Percentiles rank a stretch among this genome's conserved stretches.
Evolutionary conservation across 2,888 invertebrate genomes (phyloP).

Genomic region (Slavum lentiscoides): DNA sequence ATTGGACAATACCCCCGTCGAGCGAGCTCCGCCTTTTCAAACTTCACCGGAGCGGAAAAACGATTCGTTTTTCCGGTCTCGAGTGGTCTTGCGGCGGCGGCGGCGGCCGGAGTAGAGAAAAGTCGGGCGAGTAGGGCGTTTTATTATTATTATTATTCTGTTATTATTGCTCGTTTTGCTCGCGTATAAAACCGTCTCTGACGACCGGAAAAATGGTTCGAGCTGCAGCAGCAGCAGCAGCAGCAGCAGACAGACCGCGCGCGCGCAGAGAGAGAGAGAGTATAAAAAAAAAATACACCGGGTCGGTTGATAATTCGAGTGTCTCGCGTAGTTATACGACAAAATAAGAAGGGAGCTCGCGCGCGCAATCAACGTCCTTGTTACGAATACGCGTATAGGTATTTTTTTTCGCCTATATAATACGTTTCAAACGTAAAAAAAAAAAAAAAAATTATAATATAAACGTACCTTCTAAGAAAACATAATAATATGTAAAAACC

Average conservation of each 20-base stretch:
- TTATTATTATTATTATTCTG: background rate
- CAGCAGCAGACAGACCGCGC: too few relatives aligned
- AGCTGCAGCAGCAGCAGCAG: background rate
- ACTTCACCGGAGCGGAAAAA: constrained; percentile 48
- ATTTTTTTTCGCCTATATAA: constrained; percentile 37
- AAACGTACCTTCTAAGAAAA: constrained; percentile 27
- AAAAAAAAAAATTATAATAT: background rate
- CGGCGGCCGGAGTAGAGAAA: constrained; percentile 3
- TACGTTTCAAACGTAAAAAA: constrained; percentile 14
- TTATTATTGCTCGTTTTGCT: background rate
- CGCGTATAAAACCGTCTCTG: background rate
- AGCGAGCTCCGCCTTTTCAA: constrained; percentile 43
- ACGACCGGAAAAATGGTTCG: constrained; percentile 42
- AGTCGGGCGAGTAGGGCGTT: background rate
- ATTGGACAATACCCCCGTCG: constrained; percentile 39
- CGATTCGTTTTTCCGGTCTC: constrained; percentile 49
- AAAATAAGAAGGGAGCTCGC: background rate
- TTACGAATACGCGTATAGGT: background rate
- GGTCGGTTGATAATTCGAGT: constrained; percentile 50
- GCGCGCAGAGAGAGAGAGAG: too few relatives aligned
- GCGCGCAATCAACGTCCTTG: constrained; percentile 36
- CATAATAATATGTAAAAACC: constrained; percentile 45
- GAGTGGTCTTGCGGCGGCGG: constrained; percentile 19
- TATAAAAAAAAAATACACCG: background rate
- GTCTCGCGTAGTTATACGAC: background rate